These are phyloP conservation scores for Columba livia DNA, from an alignment of 2,113 vertebrate species.

Conservation along the genomic window DNA sequence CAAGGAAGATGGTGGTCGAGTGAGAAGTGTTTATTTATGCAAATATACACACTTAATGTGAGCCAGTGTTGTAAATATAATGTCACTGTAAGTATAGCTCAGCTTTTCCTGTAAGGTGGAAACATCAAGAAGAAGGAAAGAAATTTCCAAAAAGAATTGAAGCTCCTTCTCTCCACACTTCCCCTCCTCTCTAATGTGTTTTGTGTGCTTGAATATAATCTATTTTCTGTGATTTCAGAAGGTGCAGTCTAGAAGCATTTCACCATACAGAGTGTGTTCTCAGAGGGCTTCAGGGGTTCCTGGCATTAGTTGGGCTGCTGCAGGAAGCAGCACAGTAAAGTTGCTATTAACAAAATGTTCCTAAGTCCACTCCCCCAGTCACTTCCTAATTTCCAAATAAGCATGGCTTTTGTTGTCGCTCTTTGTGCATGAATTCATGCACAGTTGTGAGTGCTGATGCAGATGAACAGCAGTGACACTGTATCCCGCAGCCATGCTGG, in stretches of 20 bases:
- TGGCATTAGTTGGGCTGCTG: neutral
- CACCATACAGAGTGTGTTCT: neutral
- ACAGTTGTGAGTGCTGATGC: neutral
- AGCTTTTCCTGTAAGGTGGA: neutral
- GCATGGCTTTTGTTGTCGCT: neutral
- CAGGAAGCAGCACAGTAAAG: neutral
- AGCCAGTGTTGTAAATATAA: neutral
- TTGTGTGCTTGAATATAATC: neutral
- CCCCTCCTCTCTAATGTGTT: neutral
- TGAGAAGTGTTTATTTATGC: neutral
- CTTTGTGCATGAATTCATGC: neutral
- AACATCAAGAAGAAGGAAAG: neutral
- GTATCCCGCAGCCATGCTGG: fast-evolving
- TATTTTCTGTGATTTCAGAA: neutral
- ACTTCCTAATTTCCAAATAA: neutral
- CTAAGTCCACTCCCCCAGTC: neutral
- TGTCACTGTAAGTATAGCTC: neutral
- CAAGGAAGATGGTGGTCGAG: neutral
- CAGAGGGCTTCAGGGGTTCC: neutral
- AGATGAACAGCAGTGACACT: neutral
- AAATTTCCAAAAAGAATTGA: neutral
- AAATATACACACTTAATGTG: neutral
- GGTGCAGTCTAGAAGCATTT: neutral
- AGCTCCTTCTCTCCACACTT: neutral
- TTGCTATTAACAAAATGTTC: neutral